Base-by-base conservation (phyloP, 2,888 invertebrate genomes). In the Epirrita christyi region DNA sequence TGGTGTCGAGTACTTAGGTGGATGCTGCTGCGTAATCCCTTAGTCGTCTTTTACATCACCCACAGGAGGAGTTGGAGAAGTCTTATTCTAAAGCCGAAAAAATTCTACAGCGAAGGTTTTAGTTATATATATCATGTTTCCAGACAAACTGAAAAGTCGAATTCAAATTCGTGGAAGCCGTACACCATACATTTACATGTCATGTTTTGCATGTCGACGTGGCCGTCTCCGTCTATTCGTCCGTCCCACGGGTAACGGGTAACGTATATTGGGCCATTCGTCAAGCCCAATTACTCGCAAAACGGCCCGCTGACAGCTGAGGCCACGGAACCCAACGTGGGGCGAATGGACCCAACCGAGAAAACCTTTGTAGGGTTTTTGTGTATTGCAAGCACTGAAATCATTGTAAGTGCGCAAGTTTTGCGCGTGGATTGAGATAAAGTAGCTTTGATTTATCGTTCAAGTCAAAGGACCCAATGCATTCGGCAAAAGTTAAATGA, bases 281-380 rank as follows among this genome's bases (percentile, higher is more conserved):
- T 62, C 64, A 64, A 52, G 60, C 53, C 52, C 64, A 59, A 63
- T 63, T 63, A 63, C 61, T 51, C 55, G 42, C 59, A 55, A 55
- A 59, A 38, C 49, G 53, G 47, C 50, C 2, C 50, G 34, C 45
- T 52, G 63, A 62, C 62, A 50, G 43, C 41, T 34, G 43, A 32
- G 47, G 14, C 41, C 36, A 8, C 11, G 27, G 21, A 21, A 7
- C 46, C 43, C 14, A 5, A 10, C 40, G 41, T 41, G 49, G 44
- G 32, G 14, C 9, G 4, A 5, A 7, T 1, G 13, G 44, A 10
- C 29, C 29, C 32, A 21, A 21, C 41, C 1, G n/a, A 37, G 32
- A 32, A 10, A 32, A 7, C 32, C 32, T 4, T 10, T 32, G 32
- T 32, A 4, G 2, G 21, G 21, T 21, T 21, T 21, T 4, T 21